These are phyloP conservation scores for Paralvinella palmiformis DNA, from an alignment of 1,140 invertebrate species.

Conservation along the genomic window DNA sequence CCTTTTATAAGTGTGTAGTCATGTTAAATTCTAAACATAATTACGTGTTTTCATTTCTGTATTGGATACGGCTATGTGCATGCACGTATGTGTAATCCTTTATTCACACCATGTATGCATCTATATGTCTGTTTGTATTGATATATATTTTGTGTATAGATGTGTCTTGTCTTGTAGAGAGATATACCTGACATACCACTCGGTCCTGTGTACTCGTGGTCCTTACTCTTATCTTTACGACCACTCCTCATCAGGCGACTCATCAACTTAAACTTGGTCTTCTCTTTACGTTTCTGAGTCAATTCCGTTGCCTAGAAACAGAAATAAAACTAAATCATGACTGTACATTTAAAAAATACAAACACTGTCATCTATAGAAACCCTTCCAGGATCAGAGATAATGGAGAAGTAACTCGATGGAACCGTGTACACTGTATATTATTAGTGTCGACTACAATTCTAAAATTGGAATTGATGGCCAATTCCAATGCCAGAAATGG, in stretches of 20 bases:
- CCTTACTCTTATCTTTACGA: constrained; percentile 1
- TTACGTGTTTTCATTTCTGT: too few relatives aligned
- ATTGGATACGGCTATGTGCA: neutral
- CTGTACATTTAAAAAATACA: neutral
- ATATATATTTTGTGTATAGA: neutral
- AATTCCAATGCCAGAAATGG: too few relatives aligned
- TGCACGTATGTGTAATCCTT: neutral
- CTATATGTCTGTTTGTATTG: neutral
- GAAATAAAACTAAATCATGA: neutral
- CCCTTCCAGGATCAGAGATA: neutral
- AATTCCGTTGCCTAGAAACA: neutral
- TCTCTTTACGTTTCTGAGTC: constrained; percentile 8
- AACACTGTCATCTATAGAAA: neutral
- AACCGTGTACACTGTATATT: neutral
- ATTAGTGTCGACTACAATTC: neutral
- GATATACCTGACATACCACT: constrained; percentile 10
- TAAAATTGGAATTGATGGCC: too few relatives aligned
- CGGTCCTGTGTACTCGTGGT: constrained; percentile 1
- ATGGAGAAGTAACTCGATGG: neutral
- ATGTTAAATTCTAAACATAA: too few relatives aligned
- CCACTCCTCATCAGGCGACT: neutral
- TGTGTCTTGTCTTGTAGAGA: constrained; percentile 4
- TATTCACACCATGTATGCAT: neutral
- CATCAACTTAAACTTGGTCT: constrained; percentile 1
- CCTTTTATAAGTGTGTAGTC: too few relatives aligned